phyloP scores from a whole-genome alignment of 2,888 invertebrate species.

The Mayetiola destructor region DNA sequence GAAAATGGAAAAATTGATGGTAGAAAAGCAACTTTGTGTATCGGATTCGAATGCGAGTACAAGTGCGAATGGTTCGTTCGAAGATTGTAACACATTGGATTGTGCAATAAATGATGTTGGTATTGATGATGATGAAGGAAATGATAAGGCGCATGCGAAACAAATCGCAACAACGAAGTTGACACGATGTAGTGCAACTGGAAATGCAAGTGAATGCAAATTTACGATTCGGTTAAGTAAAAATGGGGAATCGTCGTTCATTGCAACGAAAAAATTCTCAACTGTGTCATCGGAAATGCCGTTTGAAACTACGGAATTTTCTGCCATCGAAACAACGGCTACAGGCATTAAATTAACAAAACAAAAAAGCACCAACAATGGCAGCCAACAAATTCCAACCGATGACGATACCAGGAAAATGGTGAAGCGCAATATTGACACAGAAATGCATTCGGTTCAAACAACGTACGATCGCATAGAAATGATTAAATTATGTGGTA shows the following conservation, averaged over 20 bases:
- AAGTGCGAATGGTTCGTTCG: too few relatives aligned
- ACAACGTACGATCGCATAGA: background rate
- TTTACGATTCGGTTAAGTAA: slow-evolving; percentile 5
- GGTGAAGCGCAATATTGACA: background rate
- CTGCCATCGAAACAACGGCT: background rate
- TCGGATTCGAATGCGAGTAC: too few relatives aligned
- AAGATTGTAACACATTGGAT: background rate
- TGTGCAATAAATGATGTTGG: background rate
- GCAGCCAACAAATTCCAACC: background rate
- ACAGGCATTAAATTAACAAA: background rate
- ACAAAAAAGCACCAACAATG: background rate
- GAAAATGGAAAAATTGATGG: slow-evolving; percentile 20
- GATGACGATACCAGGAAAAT: background rate
- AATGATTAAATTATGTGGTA: too few relatives aligned
- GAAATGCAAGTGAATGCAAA: slow-evolving; percentile 11
- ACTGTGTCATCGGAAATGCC: background rate
- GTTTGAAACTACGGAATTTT: background rate
- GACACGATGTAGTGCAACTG: background rate
- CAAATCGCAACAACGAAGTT: slow-evolving; percentile 2
- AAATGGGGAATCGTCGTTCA: slow-evolving; percentile 9
- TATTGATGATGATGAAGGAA: background rate
- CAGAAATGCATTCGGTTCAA: slow-evolving; percentile 3
- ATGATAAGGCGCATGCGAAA: background rate
- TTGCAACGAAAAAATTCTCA: slow-evolving; percentile 10
- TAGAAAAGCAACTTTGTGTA: slow-evolving; percentile 20